phyloP scores from a whole-genome alignment of 2,113 vertebrate species.

The Morone chrysops region DNA sequence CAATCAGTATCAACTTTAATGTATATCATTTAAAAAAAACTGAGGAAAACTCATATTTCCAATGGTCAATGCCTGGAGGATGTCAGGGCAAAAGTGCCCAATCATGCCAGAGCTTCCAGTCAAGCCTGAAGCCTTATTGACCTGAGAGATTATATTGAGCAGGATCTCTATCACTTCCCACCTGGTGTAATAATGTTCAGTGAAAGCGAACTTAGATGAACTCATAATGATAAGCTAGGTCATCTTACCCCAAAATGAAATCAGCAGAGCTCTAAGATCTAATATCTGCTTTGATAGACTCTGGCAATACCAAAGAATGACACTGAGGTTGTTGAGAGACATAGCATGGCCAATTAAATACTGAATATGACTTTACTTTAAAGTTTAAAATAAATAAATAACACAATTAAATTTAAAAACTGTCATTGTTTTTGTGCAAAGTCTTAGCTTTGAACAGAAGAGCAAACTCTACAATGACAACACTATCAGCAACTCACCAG shows the following conservation, averaged over 20 bases:
- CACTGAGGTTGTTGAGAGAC: not conserved
- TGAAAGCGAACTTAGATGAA: constrained; percentile 6
- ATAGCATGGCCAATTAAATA: not conserved
- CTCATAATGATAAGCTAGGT: not conserved
- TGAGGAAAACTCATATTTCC: not conserved
- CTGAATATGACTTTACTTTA: not conserved
- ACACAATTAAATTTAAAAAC: constrained; percentile 2
- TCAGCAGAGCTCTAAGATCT: not conserved
- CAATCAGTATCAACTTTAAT: constrained; percentile 10
- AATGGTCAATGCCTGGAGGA: not conserved
- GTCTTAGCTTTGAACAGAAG: constrained; percentile 63
- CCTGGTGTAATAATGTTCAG: not conserved
- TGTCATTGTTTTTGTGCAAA: constrained; percentile 46
- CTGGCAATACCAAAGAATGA: not conserved
- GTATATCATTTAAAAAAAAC: not conserved
- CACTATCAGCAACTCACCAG: constrained; percentile 77
- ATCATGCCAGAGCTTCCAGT: constrained; percentile 2
- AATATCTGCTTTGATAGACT: constrained; percentile 3
- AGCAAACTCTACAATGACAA: constrained; percentile 70
- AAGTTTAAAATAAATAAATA: constrained; percentile 35
- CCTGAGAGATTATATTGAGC: constrained; percentile 20
- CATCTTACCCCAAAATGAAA: constrained; percentile 13
- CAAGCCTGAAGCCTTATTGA: constrained; percentile 4
- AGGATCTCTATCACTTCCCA: constrained; percentile 3
- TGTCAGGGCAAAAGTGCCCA: not conserved